Base-by-base conservation (phyloP, 1,140 invertebrate genomes). In the Paraescarpia echinospica region DNA sequence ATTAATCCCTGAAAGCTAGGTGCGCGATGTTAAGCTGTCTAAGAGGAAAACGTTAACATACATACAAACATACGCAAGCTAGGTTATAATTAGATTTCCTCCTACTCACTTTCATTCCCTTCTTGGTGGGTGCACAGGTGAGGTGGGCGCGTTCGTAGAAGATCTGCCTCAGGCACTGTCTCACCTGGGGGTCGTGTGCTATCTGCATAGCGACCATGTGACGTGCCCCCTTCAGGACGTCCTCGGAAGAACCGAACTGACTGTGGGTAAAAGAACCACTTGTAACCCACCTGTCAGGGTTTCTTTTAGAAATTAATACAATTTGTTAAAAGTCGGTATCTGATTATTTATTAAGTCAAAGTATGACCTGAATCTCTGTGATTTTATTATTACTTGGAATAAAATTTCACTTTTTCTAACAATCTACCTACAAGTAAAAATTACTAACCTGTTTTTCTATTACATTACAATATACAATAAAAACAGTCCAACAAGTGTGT, bases 171-270 rank as follows among this genome's bases (percentile, higher is more conserved):
- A 99, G 97, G 93, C 97, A 98, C 94, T 98, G 97, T 0, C 99
- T 96, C 0, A 99, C 97, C 34, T 98, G 95, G 0, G 99, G 99
- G 95, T 99, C 99, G 89, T 98, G 97, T 0, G 98, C 98, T 41
- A 99, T 96, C 95, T 99, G 99, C 93, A 98, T 98, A 0, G 99
- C 98, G 0, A 99, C 98, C 97, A 99, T 99, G 95, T 98, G 98
- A 94, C 98, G 98, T 0, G 97, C 98, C 5, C 98, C 99, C 95
- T 98, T 97, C 34, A 97, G 93, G 0, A 95, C 95, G 91, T 96
- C 95, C 90, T 96, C 95, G 35, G 94, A 94, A 35, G 95, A 95
- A 35, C 94, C 93, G 93, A 96, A 96, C 93, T 95, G 95, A 31
- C 96, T 96, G 94, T 48, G 94, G 51, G 34, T 90, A 12, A 90